Base-by-base conservation (phyloP, 2,888 invertebrate species). In the Galeruca laticollis region DNA sequence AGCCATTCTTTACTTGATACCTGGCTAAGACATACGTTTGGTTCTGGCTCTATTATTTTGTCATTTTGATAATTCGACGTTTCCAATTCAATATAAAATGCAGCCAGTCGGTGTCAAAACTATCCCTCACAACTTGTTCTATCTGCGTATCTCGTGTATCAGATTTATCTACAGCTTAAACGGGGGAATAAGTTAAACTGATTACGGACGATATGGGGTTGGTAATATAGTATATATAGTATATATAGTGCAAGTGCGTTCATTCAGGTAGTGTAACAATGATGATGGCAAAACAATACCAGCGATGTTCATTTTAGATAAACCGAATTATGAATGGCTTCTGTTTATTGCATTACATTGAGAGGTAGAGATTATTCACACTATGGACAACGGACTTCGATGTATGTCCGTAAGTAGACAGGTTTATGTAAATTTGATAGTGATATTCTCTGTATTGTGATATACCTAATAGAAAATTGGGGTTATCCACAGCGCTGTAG, bases 231-330 rank as follows among this genome's bases (percentile, higher is more conserved):
- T 56, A 10, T 52, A 21, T 13, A 37, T 40, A 43, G 9, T 52
- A 21, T 40, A 37, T 40, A 15, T 47, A 47, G 26, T 52, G 52
- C 52, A 31, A 33, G 56, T 56, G 56, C 56, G 33, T 64, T 59
- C 31, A 66, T 66, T 66, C 65, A 66, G 65, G 65, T 66, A 66
- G 49, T 68, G 43, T 60, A 71, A 70, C 71, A 69, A 74, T 71
- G 70, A 69, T 70, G 71, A 52, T 60, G 72, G 49, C 67, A 72
- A 72, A 75, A 73, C 73, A 75, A 75, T 73, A 69, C 69, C n/a
- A 8, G 57, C 56, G 71, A 73, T 73, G 69, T 69, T 74, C 71
- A 66, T 71, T 68, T 68, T 71, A 75, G 73, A 75, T 75, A 75
- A 73, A 71, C 65, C 18, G 59, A 67, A 72, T 74, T 72, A 74